phyloP scores from a whole-genome alignment of 2,113 vertebrate genomes.

The Nasalis larvatus region DNA sequence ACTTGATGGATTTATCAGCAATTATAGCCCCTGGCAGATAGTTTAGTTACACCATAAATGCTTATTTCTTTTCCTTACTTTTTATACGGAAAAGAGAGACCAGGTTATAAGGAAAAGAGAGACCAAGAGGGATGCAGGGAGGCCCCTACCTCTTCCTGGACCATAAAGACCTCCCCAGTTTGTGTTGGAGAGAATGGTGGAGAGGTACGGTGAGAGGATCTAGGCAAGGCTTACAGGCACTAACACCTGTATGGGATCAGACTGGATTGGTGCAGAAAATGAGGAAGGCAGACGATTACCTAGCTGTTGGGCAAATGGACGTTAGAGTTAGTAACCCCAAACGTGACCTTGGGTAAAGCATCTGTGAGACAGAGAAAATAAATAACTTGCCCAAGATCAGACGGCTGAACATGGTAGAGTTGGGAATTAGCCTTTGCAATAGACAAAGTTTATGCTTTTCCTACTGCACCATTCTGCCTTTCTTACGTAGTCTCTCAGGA shows the following conservation, averaged over 20 bases:
- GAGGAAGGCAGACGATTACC: not conserved
- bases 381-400: conserved; percentile 27
- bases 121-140: not conserved
- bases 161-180: not conserved
- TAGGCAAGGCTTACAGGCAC: not conserved
- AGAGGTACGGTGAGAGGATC: accelerated
- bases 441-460: conserved; percentile 24
- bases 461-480: not conserved
- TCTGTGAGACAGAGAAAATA: not conserved
- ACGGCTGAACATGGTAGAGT: not conserved
- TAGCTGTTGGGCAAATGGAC: not conserved
- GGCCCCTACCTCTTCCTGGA: not conserved
- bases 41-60: not conserved
- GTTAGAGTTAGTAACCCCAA: not conserved
- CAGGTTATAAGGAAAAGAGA: not conserved
- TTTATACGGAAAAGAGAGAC: not conserved
- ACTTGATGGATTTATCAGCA: not conserved
- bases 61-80: not conserved
- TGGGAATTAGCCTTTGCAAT: not conserved
- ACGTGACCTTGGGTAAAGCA: not conserved
- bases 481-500: not conserved
- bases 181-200: not conserved
- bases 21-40: not conserved
- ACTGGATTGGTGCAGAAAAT: not conserved
- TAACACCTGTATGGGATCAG: not conserved